A percentile compares a stretch with the other conserved stretches of the same genome.
Conservation (phyloP, 2,888 invertebrate genomes). For the Perizoma flavofasciatum region DNA sequence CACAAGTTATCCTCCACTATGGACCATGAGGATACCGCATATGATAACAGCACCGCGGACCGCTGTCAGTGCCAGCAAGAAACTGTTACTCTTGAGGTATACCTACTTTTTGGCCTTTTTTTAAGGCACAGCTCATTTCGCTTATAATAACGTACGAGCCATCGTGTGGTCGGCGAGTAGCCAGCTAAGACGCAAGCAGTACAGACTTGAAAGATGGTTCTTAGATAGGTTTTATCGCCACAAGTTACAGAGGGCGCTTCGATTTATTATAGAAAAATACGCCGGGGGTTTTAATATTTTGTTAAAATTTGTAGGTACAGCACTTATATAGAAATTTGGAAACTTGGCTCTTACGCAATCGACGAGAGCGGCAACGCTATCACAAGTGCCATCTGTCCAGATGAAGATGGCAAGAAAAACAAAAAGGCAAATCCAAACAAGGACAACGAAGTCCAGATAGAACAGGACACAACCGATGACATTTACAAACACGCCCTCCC, state of each 20-base stretch:
- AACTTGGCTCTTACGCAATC: constrained; percentile 75
- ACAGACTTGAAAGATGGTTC: too few relatives aligned
- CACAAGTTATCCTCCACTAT: constrained; percentile 88
- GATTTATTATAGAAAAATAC: too few relatives aligned
- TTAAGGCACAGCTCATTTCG: too few relatives aligned
- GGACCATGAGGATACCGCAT: constrained; percentile 88
- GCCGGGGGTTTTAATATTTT: too few relatives aligned
- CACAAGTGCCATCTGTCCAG: constrained; percentile 41
- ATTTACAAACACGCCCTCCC: constrained; percentile 28
- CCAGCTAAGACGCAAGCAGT: too few relatives aligned
- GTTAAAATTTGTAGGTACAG: constrained; percentile 66
- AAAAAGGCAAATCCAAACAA: constrained; percentile 42
- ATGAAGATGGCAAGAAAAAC: constrained; percentile 33
- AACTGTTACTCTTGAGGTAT: constrained; percentile 83
- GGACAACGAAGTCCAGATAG: constrained; percentile 38
- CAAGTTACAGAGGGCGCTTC: too few relatives aligned
- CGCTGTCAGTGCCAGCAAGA: constrained; percentile 77
- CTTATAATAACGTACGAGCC: too few relatives aligned
- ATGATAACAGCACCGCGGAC: constrained; percentile 86
- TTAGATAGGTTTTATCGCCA: too few relatives aligned
- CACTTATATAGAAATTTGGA: constrained; percentile 82
- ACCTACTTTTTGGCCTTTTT: constrained; percentile 1
- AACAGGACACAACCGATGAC: constrained; percentile 59
- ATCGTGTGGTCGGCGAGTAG: too few relatives aligned
- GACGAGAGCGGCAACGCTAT: constrained; percentile 84